phyloP scores from a whole-genome alignment of 2,797 vertebrate species.

The Clamator glandarius region DNA sequence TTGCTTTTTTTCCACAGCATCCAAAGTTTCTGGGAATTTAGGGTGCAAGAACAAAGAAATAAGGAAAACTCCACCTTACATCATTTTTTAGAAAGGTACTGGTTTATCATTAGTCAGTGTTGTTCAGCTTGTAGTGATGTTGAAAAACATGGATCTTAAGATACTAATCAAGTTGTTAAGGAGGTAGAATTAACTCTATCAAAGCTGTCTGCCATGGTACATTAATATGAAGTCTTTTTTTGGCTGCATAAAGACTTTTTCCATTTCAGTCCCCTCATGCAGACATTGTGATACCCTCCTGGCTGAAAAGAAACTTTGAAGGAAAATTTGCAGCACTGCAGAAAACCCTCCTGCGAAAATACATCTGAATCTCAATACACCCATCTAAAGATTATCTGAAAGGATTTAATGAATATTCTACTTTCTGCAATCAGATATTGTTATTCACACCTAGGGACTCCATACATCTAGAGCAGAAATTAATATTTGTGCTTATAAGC shows the following conservation, averaged over 20 bases:
- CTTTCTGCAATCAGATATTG: conserved; percentile 64
- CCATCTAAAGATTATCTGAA: conserved; percentile 55
- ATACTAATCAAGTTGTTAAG: not conserved
- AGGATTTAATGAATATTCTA: conserved; percentile 66
- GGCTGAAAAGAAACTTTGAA: conserved; percentile 21
- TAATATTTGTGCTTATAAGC: conserved; percentile 68
- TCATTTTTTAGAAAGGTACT: not conserved
- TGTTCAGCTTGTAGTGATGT: not conserved
- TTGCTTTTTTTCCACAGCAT: not conserved
- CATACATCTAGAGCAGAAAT: conserved; percentile 66
- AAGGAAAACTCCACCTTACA: not conserved
- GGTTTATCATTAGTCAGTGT: not conserved
- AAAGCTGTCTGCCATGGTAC: not conserved
- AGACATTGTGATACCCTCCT: not conserved
- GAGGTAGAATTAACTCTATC: not conserved
- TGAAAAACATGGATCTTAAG: not conserved
- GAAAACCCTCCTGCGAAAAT: conserved; percentile 49
- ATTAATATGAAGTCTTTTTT: not conserved
- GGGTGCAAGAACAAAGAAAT: not conserved
- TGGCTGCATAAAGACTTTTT: not conserved
- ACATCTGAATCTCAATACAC: conserved; percentile 40
- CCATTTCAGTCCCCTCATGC: not conserved
- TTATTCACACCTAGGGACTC: conserved; percentile 67
- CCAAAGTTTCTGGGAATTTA: not conserved
- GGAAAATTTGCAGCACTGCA: conserved; percentile 41